A percentile compares a stretch with the other conserved stretches of the same genome.
Conservation (phyloP, 2,113 vertebrate species). For the Upupa epops region DNA sequence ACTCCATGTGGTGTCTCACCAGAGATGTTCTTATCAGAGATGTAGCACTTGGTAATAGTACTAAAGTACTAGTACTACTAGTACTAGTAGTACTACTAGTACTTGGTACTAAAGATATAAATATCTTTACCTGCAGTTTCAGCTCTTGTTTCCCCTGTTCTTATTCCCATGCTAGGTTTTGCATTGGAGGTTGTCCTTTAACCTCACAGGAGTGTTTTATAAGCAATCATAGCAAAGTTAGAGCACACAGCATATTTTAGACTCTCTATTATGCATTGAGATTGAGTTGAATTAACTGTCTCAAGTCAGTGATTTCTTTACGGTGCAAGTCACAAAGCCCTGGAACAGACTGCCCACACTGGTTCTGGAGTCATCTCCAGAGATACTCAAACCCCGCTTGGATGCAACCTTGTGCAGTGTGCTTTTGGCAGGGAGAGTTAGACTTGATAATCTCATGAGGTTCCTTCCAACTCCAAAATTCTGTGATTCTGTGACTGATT, state of each 20-base stretch:
- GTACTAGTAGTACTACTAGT: no score
- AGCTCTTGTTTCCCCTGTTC: neutral
- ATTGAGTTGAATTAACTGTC: neutral
- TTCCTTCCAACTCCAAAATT: no score
- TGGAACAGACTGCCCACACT: no score
- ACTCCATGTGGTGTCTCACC: no score
- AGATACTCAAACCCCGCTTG: no score
- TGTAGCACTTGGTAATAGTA: accelerated
- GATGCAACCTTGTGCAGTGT: no score
- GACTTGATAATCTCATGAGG: no score
- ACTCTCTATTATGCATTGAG: neutral
- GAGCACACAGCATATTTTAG: neutral
- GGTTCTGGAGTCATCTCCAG: no score
- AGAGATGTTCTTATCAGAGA: neutral
- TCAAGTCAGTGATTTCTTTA: neutral
- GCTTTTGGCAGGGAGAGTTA: no score
- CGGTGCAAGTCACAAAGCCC: no score
- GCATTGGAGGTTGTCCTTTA: neutral
- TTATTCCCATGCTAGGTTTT: neutral
- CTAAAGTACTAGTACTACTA: no score
- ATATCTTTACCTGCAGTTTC: neutral
- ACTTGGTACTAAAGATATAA: neutral
- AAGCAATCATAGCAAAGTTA: neutral
- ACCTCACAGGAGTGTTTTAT: neutral
- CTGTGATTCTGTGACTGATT: neutral